phyloP scores from a whole-genome alignment of 2,888 invertebrate species.

The Sylvicola fuscatus region DNA sequence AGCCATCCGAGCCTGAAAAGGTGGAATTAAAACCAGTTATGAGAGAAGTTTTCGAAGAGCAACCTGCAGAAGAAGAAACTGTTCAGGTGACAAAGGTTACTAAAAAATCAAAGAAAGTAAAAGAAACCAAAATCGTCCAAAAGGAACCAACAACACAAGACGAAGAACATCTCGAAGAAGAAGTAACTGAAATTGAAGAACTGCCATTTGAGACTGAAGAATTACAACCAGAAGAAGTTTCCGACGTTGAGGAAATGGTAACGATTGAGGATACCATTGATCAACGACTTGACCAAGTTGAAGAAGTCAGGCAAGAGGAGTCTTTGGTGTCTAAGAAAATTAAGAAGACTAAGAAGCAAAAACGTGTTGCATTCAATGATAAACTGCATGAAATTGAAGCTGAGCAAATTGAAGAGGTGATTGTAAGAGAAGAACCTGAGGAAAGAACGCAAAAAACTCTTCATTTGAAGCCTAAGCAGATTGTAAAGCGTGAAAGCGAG shows the following conservation, averaged over 20 bases:
- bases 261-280: conserved; percentile 16
- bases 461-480: conserved; percentile 7
- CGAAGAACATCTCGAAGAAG: conserved; percentile 12
- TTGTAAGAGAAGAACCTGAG: conserved; percentile 12
- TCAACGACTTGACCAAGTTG: conserved; percentile 9
- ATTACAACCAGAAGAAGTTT: conserved; percentile 10
- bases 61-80: conserved; percentile 6
- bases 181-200: conserved; percentile 13
- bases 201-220: conserved; percentile 8
- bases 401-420: conserved; percentile 7
- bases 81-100: conserved; percentile 1
- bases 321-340: conserved; percentile 4
- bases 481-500: conserved; percentile 6
- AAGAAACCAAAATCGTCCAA: conserved; percentile 8
- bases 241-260: conserved; percentile 11
- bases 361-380: conserved; percentile 11
- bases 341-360: conserved; percentile 8
- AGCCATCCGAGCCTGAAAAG: conserved; percentile 12
- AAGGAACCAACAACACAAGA: conserved; percentile 9
- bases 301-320: conserved; percentile 8
- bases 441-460: conserved; percentile 1
- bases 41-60: conserved; percentile 17
- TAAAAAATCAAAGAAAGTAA: conserved; percentile 3
- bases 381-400: conserved; percentile 5
- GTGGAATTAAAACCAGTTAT: conserved; percentile 18